Base-by-base conservation (phyloP, 2,888 invertebrate species). In the Drosophila diplacantha region DNA sequence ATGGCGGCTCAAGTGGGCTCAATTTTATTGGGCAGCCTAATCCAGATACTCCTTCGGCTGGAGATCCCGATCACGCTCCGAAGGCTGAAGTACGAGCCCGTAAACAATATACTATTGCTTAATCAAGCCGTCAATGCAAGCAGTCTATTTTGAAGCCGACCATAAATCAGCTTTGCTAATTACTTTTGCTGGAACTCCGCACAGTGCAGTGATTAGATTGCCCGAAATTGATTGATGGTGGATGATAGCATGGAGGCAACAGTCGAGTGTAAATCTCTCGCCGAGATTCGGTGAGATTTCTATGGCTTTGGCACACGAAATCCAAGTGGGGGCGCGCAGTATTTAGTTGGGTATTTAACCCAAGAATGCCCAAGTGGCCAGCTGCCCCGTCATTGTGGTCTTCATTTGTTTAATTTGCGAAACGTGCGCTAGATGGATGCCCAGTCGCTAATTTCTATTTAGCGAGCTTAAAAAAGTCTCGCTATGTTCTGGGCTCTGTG, bases 401-500 rank as follows among this genome's bases (percentile, higher is more conserved):
- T 62, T 46, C 44, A 46, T 46, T 46, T 46, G 31, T 46, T 71
- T 78, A 74, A 81, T 79, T 79, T 65, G 62, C 50, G 47, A 79
- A 81, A 76, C 74, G 76, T 81, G 78, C 76, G 55, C 51, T 59
- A 66, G 67, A 72, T 68, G 64, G 50, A 52, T 38, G 64, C 38
- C 44, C 37, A 47, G 47, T 31, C 68, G 76, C 71, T 78, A 81
- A 78, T 78, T 78, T 74, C 74, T 79, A 75, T 78, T 81, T 66
- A 76, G 73, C 74, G 72, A 63, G 71, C 79, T 78, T 68, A 35
- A 59, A 49, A 58, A 68, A 75, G 75, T 53, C 67, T 34, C 46
- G 24, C 39, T 7, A 43, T 18, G 41, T n/a, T n/a, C 39, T 41
- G 22, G 16, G 20, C 14, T 31, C 58, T 31, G 43, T 32, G 49